Evolutionary conservation across 2,113 vertebrate genomes (phyloP).

Genomic region (Ahaetulla prasina): DNA sequence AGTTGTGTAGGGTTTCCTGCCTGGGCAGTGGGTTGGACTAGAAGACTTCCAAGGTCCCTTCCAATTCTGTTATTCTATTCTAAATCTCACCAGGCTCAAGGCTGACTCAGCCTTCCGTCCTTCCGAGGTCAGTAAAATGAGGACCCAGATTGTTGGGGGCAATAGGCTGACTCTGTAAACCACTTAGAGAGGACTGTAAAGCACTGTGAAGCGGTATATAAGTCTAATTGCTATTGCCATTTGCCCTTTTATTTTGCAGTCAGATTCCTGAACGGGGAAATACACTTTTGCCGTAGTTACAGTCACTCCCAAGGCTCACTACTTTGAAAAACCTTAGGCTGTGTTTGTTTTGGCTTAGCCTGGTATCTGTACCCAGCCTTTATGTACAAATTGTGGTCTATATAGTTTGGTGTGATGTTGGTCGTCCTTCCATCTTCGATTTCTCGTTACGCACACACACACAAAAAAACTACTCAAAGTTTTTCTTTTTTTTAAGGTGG

Average conservation of each 20-base stretch:
- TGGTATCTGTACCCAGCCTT: neutral
- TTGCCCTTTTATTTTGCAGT: neutral
- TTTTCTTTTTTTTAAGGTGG: slow-evolving; percentile 75
- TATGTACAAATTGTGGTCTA: neutral
- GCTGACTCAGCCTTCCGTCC: too few relatives aligned
- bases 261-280: neutral
- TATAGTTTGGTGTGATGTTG: neutral
- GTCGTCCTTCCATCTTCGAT: neutral
- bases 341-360: neutral
- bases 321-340: neutral
- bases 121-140: too few relatives aligned
- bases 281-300: neutral
- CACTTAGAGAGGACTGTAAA: too few relatives aligned
- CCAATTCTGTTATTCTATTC: too few relatives aligned
- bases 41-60: too few relatives aligned
- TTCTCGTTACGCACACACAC: neutral
- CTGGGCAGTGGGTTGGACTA: too few relatives aligned
- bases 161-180: too few relatives aligned
- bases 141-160: too few relatives aligned
- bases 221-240: too few relatives aligned
- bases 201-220: too few relatives aligned
- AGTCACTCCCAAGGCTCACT: neutral
- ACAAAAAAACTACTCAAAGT: neutral
- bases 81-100: too few relatives aligned
- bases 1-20: too few relatives aligned